Conservation (phyloP, 2,797 vertebrate species). For the Clarias laeviceps region DNA sequence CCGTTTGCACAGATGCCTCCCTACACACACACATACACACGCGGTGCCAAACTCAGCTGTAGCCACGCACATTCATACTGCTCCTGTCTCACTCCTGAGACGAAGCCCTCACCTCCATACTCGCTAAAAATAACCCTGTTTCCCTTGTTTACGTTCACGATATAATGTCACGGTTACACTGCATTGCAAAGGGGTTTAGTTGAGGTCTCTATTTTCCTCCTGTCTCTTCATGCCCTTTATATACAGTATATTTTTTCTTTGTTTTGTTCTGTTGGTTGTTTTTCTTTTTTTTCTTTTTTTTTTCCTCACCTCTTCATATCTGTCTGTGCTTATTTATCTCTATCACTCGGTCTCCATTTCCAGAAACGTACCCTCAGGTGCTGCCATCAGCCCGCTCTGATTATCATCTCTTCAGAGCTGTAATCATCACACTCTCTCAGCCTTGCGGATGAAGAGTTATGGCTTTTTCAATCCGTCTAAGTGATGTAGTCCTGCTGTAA, state of each 20-base stretch:
- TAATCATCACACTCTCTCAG: slow-evolving; percentile 26
- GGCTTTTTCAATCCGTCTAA: slow-evolving; percentile 22
- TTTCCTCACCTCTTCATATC: neutral
- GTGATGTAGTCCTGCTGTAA: slow-evolving; percentile 27
- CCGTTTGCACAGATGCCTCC: slow-evolving; percentile 58
- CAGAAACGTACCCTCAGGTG: slow-evolving; percentile 14
- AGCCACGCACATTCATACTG: slow-evolving; percentile 19
- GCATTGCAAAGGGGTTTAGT: slow-evolving; percentile 21
- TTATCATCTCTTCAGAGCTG: slow-evolving; percentile 25
- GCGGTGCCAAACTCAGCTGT: slow-evolving; percentile 8
- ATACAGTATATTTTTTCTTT: neutral
- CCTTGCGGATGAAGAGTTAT: slow-evolving; percentile 32
- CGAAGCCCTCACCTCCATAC: slow-evolving; percentile 38
- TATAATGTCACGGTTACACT: slow-evolving; percentile 40
- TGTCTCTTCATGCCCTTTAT: slow-evolving; percentile 17
- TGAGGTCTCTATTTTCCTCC: slow-evolving; percentile 28
- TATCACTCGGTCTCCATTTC: slow-evolving; percentile 21
- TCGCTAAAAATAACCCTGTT: slow-evolving; percentile 44
- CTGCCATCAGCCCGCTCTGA: slow-evolving; percentile 21
- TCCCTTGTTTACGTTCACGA: slow-evolving; percentile 27
- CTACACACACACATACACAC: slow-evolving; percentile 21
- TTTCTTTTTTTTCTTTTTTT: neutral
- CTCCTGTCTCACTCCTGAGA: slow-evolving; percentile 49
- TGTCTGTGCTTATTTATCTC: slow-evolving; percentile 20
- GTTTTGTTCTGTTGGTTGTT: neutral